Evolutionary conservation across 2,113 vertebrate genomes (phyloP), one percentile per base, ranked within the genome.

Genomic region (Stomatorhinus ivindoensis): DNA sequence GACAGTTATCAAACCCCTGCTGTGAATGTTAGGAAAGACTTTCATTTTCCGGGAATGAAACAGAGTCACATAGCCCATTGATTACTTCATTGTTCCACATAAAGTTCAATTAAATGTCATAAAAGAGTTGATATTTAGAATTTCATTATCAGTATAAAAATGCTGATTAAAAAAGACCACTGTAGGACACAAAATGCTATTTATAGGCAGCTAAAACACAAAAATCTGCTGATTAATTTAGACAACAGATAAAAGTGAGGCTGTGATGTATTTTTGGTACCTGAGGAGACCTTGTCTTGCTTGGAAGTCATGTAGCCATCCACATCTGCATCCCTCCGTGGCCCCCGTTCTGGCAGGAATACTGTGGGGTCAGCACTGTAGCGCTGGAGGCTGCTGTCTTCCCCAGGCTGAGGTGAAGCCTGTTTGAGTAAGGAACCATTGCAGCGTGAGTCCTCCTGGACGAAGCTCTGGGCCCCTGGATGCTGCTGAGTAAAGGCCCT

Each of bases 361-460:
- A 96, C 94, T 0, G 98, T 99, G 90, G 98, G 98, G 90, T 99
- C 98, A 0, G 98, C 98, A 2, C 98, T 99, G 94, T 99, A 99
- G 44, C 98, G 96, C 94, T 99, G 98, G 42, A 96, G 96, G 92
- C 95, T 96, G 89, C 95, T 97, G 86, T 99, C 98, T 19, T 99
- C 98, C 24, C 95, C 96, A 21, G 95, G 92, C n/a, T 96, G 95
- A 2, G 96, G 94, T 9, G 95, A 93, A 87, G 90, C 95, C 89
- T 97, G 96, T 87, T 99, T 99, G 89, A 97, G 96, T 39, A 98
- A 94, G 0, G 98, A 98, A 35, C 98, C 98, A 0, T 99, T 99
- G 87, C 98, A 99, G 90, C 98, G 98, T 1, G 93, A 24, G 3
- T 97, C 96, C 42, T 97, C 96, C 2, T 96, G 96, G 0, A 95